A percentile compares a stretch with the other conserved stretches of the same genome.
Evolutionary conservation across 2,113 vertebrate genomes (phyloP).

Genomic region (Heptranchias perlo): DNA sequence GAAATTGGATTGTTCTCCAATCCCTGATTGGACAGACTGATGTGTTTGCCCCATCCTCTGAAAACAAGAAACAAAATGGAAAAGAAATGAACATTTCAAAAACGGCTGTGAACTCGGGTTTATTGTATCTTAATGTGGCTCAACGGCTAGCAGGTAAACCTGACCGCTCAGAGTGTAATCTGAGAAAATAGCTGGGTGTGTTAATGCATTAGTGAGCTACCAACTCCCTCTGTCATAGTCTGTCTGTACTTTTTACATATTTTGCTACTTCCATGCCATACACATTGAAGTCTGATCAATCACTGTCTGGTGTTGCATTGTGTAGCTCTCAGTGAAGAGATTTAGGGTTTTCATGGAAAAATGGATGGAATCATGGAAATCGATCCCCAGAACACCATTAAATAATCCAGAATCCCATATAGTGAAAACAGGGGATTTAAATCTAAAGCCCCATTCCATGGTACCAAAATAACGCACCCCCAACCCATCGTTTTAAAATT

Average conservation of each 20-base stretch:
- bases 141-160: no score
- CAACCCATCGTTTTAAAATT: no score
- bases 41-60: not conserved
- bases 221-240: not conserved
- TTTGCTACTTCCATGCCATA: not conserved
- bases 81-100: not conserved
- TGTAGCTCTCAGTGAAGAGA: not conserved
- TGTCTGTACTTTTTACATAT: not conserved
- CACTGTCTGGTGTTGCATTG: not conserved
- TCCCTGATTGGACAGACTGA: not conserved
- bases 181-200: not conserved
- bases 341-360: not conserved
- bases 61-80: not conserved
- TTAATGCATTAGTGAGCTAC: not conserved
- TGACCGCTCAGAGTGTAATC: not conserved
- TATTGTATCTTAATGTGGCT: no score
- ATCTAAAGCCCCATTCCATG: not conserved
- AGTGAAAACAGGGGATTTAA: not conserved
- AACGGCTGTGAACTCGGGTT: not conserved
- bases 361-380: not conserved
- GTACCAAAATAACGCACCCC: no score
- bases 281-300: not conserved
- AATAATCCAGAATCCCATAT: not conserved
- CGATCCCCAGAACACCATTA: not conserved
- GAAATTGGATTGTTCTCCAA: no score